Evolutionary conservation across 2,888 invertebrate genomes (phyloP).

Genomic region (Acanthosepion lycidas): DNA sequence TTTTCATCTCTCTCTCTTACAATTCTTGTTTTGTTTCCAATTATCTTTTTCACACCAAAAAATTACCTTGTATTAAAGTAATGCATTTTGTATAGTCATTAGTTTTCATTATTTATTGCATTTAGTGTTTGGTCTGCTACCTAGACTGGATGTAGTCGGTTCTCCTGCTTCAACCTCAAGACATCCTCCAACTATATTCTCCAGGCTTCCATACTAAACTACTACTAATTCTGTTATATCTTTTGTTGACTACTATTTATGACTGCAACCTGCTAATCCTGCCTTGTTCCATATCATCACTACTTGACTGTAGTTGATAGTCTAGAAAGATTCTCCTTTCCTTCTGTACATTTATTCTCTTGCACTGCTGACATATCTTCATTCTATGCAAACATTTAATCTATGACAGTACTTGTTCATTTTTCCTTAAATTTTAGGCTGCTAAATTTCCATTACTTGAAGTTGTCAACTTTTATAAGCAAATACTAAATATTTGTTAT

Average conservation of each 20-base stretch:
- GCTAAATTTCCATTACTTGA: neutral
- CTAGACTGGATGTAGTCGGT: neutral
- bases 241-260: conserved; percentile 15
- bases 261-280: neutral
- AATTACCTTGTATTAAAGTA: neutral
- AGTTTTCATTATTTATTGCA: neutral
- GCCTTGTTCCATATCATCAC: conserved; percentile 13
- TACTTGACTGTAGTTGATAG: neutral
- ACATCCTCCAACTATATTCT: conserved; percentile 33
- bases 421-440: neutral
- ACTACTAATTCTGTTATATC: neutral
- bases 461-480: neutral
- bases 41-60: too few species aligned
- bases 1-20: too few species aligned
- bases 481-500: neutral
- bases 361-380: neutral
- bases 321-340: neutral
- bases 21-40: too few species aligned
- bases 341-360: neutral
- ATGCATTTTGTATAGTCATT: neutral
- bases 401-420: neutral
- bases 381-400: neutral
- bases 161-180: neutral
- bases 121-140: neutral
- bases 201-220: conserved; percentile 33